These are phyloP conservation scores for Zosterops hypoxanthus DNA, from an alignment of 2,113 vertebrate genomes.

Conservation along the genomic window DNA sequence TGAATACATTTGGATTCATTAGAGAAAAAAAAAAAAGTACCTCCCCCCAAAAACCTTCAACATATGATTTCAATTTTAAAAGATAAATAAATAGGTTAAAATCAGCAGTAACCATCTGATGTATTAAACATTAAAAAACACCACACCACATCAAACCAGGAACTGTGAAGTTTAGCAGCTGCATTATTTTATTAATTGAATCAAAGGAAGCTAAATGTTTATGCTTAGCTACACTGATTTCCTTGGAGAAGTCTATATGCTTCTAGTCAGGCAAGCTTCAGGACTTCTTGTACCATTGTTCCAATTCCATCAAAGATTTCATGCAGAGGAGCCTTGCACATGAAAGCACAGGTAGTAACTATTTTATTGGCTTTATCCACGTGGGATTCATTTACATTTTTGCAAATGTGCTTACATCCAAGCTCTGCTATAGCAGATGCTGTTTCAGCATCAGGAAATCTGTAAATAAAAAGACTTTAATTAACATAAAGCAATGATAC, in stretches of 20 bases:
- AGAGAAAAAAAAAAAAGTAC: neutral
- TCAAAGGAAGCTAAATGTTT: neutral
- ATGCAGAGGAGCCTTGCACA: constrained; percentile 79
- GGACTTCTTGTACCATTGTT: constrained; percentile 75
- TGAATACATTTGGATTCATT: neutral
- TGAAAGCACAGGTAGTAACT: constrained; percentile 80
- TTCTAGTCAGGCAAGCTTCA: constrained; percentile 71
- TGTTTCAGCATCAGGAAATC: constrained; percentile 78
- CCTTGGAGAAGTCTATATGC: neutral
- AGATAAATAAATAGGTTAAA: neutral
- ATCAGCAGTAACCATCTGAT: neutral
- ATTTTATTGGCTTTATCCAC: constrained; percentile 79
- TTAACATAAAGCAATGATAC: neutral
- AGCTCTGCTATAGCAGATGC: constrained; percentile 76
- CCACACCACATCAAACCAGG: neutral
- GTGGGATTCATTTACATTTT: constrained; percentile 77
- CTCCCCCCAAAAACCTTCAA: neutral
- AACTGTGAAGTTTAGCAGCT: neutral
- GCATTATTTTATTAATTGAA: constrained; percentile 31
- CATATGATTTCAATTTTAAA: neutral
- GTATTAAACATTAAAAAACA: neutral
- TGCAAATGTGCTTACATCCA: constrained; percentile 77
- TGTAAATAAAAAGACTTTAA: constrained; percentile 7
- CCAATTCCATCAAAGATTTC: constrained; percentile 80
- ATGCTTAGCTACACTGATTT: neutral